Percentiles rank a stretch among this genome's conserved stretches.
Conservation (phyloP, 2,797 vertebrate genomes). For the Manis javanica region DNA sequence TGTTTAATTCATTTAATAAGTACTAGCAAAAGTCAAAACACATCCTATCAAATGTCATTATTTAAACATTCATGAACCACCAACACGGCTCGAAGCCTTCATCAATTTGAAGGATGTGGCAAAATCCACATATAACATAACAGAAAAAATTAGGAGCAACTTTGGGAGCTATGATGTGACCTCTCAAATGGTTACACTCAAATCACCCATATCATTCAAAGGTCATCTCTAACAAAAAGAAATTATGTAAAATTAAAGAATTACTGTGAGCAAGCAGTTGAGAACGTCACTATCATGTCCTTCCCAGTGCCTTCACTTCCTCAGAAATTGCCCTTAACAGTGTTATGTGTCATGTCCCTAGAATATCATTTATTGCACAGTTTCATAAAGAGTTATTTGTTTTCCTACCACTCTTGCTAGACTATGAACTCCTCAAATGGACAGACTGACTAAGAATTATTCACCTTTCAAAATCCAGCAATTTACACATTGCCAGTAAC, state of each 20-base stretch:
- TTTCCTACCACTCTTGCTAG: neutral
- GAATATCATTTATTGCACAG: neutral
- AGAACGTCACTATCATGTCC: neutral
- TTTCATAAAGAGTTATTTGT: neutral
- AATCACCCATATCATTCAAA: neutral
- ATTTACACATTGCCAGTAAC: neutral
- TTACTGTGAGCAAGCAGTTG: neutral
- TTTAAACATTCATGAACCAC: neutral
- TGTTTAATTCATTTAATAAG: neutral
- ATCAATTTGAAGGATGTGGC: neutral
- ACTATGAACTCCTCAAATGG: neutral
- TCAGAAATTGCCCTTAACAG: neutral
- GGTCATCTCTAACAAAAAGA: neutral
- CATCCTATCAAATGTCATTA: neutral
- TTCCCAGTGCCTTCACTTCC: neutral
- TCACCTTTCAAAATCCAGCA: conserved; percentile 2
- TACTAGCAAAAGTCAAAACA: neutral
- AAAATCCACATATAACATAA: conserved; percentile 6
- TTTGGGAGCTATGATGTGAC: neutral
- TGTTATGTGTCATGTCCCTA: neutral
- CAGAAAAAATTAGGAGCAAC: neutral
- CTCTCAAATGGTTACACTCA: neutral
- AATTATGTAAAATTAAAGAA: neutral
- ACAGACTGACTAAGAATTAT: neutral
- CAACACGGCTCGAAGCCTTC: neutral